Base-by-base conservation (phyloP, 53 echinoderm and acorn worm species). In the Holothuria scabra region DNA sequence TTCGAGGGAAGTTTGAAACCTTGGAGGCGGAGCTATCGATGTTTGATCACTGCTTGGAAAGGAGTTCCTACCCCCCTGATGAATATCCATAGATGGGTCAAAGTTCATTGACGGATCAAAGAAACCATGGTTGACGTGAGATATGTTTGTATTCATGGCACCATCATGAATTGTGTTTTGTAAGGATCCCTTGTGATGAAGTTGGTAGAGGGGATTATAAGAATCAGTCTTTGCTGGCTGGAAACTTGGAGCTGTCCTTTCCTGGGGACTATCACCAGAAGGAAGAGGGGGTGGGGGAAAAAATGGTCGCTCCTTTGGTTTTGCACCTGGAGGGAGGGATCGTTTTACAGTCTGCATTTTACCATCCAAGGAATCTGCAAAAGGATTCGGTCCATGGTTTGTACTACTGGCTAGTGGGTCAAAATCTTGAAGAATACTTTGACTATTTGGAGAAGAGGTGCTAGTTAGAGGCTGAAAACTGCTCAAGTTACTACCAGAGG, bases 101-200 rank as follows among this genome's bases (percentile, higher is more conserved):
- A 37, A 35, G 18, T 22, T 38, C 20, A 58, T 34, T 23, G 67
- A 83, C 14, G 79, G 84, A 59, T 91, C 95, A 67, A 84, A 90
- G 84, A 90, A 95, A 19, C 91, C 95, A 66, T 89, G 95, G 38
- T 95, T 95, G 33, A 95, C 83, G 30, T 87, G 91, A 30, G 91
- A 91, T 16, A 87, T 69, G 31, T 60, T 80, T 60, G 82, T 64
- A 49, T 81, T 81, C 65, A 64, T 63, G 33, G 38, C 1, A 11
- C 20, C 64, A 28, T 34, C 52, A 26, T 56, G 56, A 79, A 21
- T 26, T 24, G 31, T 64, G 13, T 64, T 26, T 28, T 64, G 26
- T 25, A 10, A 64, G 7, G 82, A 29, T 14, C 65, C 65, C 62
- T 81, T 64, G 65, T 81, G 82, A 57, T 89, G 90, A 38, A 81